Evolutionary conservation across 2,113 vertebrate genomes (phyloP).

Genomic region (rabbit (Oryctolagus cuniculus)): mOryCun1.1 NC_091432.1:46321501-46322000

Average conservation of each 20-base stretch:
- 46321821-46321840: background rate
- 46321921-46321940: background rate
- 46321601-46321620: background rate
- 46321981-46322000: background rate
- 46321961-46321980: background rate
- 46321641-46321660: background rate
- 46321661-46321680: background rate
- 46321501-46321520: background rate
- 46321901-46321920: background rate
- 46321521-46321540: background rate
- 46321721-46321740: too few species aligned
- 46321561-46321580: background rate
- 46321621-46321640: background rate
- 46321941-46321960: background rate
- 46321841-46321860: background rate
- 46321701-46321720: background rate
- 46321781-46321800: background rate
- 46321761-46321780: too few species aligned
- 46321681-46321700: background rate
- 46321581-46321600: background rate
- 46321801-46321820: background rate
- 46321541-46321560: background rate
- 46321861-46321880: background rate
- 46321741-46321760: background rate
- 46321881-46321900: background rate